A percentile compares a stretch with the other conserved stretches of the same genome.
Evolutionary conservation across 2,797 vertebrate species (phyloP).

Genomic region (Hyperoplus lanceolatus): DNA sequence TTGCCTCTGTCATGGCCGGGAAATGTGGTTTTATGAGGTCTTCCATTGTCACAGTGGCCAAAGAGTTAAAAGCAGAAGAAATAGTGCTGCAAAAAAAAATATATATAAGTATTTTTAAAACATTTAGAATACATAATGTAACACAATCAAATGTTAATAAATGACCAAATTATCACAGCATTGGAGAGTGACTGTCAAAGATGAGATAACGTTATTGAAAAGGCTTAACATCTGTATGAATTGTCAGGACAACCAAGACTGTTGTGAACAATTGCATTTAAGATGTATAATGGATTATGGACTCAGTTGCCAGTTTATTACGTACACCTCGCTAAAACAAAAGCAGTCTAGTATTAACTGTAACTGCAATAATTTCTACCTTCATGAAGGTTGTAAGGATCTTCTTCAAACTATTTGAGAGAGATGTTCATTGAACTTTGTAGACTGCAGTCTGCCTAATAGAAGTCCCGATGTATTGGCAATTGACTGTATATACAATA

Average conservation of each 20-base stretch:
- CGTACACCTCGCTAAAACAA: not conserved
- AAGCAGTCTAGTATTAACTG: not conserved
- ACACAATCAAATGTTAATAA: not conserved
- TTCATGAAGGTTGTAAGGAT: too few relatives aligned
- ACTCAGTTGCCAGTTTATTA: not conserved
- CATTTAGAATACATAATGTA: not conserved
- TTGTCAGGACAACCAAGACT: not conserved
- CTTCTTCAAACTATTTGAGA: too few relatives aligned
- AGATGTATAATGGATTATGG: not conserved
- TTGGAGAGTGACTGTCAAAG: not conserved
- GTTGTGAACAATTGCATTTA: not conserved
- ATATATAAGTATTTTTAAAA: not conserved
- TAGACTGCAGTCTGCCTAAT: too few relatives aligned
- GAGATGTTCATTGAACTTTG: too few relatives aligned
- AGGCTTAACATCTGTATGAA: not conserved
- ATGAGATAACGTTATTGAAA: not conserved
- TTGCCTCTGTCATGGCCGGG: conserved; percentile 83
- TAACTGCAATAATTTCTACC: not conserved
- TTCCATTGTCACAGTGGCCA: conserved; percentile 93
- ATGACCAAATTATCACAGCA: not conserved
- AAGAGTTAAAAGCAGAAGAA: conserved; percentile 93
- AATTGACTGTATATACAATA: too few relatives aligned
- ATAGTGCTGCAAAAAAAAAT: conserved; percentile 84
- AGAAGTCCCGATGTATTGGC: too few relatives aligned
- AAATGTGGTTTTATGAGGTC: conserved; percentile 91